A percentile compares a stretch with the other conserved stretches of the same genome.
phyloP scores from a whole-genome alignment of 2,797 vertebrate species.

The Spinus pinus region DNA sequence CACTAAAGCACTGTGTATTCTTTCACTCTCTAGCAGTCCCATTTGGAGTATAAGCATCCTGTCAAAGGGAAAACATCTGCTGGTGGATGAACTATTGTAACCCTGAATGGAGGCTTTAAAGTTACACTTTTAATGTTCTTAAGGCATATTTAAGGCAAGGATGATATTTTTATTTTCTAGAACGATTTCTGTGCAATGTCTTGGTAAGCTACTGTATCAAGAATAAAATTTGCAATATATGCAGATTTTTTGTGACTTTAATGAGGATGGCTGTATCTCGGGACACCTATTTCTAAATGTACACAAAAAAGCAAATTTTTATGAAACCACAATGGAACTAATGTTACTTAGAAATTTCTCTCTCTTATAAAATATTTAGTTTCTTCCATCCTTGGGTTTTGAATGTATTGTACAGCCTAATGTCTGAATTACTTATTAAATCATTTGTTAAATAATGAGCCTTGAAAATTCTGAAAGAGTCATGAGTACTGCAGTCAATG shows the following conservation, averaged over 20 bases:
- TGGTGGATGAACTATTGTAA: neutral
- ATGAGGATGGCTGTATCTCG: neutral
- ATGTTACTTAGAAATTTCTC: neutral
- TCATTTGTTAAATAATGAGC: conserved; percentile 23
- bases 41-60: neutral
- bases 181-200: neutral
- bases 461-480: conserved; percentile 40
- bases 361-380: neutral
- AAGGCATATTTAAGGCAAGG: neutral
- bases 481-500: neutral
- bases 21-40: neutral
- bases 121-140: neutral
- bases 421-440: neutral
- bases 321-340: neutral
- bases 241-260: neutral
- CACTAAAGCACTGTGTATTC: neutral
- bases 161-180: neutral
- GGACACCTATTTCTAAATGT: neutral
- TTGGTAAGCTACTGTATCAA: neutral
- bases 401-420: neutral
- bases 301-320: neutral
- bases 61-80: neutral
- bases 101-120: neutral
- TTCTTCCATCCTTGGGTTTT: neutral
- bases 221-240: neutral